Evolutionary conservation across 2,888 invertebrate species (phyloP).

Genomic region (Priocnemis perturbator): DNA sequence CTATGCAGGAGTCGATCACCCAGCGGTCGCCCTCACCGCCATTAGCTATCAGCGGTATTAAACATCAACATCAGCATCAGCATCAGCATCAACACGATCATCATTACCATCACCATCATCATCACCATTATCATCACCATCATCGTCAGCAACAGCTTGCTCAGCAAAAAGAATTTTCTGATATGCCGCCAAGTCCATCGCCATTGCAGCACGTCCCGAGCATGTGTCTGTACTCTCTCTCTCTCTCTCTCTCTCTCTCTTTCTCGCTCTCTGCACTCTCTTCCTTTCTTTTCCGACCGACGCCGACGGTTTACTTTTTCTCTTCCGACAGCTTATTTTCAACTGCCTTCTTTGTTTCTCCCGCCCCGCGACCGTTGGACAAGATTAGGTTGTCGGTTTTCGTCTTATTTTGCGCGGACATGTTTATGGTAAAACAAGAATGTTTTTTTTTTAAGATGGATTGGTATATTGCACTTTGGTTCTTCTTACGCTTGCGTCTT

Average conservation of each 20-base stretch:
- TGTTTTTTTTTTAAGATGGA: too few species aligned
- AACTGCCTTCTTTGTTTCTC: too few species aligned
- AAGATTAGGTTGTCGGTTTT: too few species aligned
- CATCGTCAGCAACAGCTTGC: constrained; percentile 58
- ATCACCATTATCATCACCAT: constrained; percentile 46
- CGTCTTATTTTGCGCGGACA: too few species aligned
- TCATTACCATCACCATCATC: constrained; percentile 45
- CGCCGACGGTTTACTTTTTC: too few species aligned
- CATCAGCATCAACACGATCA: constrained; percentile 47
- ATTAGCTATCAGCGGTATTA: constrained; percentile 77
- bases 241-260: constrained; percentile 13
- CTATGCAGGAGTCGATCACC: constrained; percentile 84
- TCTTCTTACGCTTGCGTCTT: too few species aligned
- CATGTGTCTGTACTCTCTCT: constrained; percentile 69
- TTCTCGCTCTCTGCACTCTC: neutral
- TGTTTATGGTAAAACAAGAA: too few species aligned
- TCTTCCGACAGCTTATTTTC: too few species aligned
- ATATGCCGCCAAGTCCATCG: constrained; percentile 69
- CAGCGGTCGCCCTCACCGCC: constrained; percentile 81
- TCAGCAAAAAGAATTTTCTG: constrained; percentile 69
- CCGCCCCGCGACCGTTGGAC: too few species aligned
- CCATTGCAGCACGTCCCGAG: constrained; percentile 73
- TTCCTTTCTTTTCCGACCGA: too few species aligned
- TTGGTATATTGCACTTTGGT: too few species aligned
- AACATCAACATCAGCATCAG: constrained; percentile 52